A percentile compares a stretch with the other conserved stretches of the same genome.
phyloP scores from a whole-genome alignment of 2,888 invertebrate genomes.

The Morpho helenor region DNA sequence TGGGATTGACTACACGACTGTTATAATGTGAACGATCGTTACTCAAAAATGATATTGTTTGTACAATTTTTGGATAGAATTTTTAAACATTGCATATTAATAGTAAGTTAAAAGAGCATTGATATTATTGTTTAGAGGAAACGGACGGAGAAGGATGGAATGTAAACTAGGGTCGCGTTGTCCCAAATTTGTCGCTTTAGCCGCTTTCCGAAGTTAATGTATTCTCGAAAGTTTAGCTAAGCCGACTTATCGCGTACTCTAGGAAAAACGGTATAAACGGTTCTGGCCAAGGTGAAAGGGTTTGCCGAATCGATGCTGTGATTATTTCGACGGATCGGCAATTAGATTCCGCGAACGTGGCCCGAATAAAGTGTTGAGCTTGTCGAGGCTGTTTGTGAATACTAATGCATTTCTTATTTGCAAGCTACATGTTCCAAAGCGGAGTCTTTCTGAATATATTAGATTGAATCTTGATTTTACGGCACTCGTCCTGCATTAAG shows the following conservation, averaged over 20 bases:
- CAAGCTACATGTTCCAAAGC: not conserved
- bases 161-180: constrained; percentile 34
- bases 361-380: constrained; percentile 21
- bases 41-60: too few species aligned
- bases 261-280: constrained; percentile 57
- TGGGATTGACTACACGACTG: too few species aligned
- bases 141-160: too few species aligned
- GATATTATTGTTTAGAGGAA: too few species aligned
- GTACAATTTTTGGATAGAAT: too few species aligned
- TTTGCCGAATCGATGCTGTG: constrained; percentile 11
- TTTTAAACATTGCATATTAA: too few species aligned
- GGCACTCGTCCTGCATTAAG: too few species aligned
- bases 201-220: constrained; percentile 62
- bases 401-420: constrained; percentile 13
- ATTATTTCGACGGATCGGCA: constrained; percentile 20
- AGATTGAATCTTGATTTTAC: not conserved
- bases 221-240: constrained; percentile 66
- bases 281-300: constrained; percentile 12
- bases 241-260: constrained; percentile 50
- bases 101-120: too few species aligned
- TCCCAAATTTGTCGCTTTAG: constrained; percentile 64
- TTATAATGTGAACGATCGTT: too few species aligned
- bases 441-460: not conserved
- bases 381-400: constrained; percentile 10
- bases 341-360: constrained; percentile 21